Conservation (phyloP, 92 coral and sea anemone genomes). For the Zoanthus gigantus region DNA sequence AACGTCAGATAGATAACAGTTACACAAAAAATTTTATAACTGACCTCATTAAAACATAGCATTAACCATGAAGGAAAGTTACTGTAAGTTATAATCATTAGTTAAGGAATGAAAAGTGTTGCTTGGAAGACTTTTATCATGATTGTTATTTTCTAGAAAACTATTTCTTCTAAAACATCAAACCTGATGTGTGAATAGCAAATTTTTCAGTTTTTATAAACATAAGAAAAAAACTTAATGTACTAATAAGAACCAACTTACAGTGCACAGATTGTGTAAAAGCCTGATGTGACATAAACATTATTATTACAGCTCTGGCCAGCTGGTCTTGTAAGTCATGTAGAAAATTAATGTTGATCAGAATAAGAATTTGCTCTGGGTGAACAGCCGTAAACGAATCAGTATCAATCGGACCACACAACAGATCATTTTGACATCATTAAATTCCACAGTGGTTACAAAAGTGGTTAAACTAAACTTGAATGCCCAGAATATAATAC, state of each 20-base stretch:
- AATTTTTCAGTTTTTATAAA: neutral
- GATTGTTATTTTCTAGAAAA: too few species aligned
- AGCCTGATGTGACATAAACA: neutral
- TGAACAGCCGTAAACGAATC: neutral
- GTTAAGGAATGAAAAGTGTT: too few species aligned
- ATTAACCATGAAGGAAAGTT: too few species aligned
- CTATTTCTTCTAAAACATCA: too few species aligned
- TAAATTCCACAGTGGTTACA: slow-evolving; percentile 28
- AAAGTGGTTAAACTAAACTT: neutral
- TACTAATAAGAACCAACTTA: neutral
- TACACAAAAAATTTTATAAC: neutral
- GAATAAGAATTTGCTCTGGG: neutral
- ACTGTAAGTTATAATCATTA: too few species aligned
- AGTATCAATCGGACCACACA: neutral
- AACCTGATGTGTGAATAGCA: neutral
- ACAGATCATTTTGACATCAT: neutral
- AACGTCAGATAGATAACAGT: too few species aligned
- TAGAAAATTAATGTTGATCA: neutral
- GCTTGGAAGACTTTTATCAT: too few species aligned
- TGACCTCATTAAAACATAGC: too few species aligned
- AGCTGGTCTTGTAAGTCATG: neutral
- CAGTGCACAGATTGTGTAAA: neutral
- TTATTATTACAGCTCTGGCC: neutral
- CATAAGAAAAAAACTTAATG: neutral
- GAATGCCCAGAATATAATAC: neutral